phyloP scores from a whole-genome alignment of 1,140 invertebrate genomes.

The Trichonephila clavata region DNA sequence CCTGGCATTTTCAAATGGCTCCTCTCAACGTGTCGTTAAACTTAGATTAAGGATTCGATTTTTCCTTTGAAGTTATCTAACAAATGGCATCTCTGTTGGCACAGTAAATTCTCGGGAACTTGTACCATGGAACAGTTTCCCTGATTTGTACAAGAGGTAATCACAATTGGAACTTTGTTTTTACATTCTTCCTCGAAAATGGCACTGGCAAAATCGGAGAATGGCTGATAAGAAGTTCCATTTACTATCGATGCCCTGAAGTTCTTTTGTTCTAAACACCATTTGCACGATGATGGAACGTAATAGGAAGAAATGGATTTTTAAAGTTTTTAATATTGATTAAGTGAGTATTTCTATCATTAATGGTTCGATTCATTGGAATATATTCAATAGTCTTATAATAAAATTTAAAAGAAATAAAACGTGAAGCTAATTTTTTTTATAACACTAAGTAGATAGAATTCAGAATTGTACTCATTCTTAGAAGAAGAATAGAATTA shows the following conservation, averaged over 20 bases:
- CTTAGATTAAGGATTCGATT: conserved; percentile 68
- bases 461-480: no score
- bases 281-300: conserved; percentile 31
- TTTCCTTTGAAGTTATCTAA: conserved; percentile 34
- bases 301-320: conserved; percentile 13
- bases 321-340: background rate
- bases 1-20: conserved; percentile 37
- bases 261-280: conserved; percentile 35
- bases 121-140: conserved; percentile 13
- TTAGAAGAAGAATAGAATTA: no score
- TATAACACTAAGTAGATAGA: no score
- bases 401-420: no score
- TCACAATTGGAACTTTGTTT: conserved; percentile 40
- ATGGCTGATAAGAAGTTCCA: conserved; percentile 34
- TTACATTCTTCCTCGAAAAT: background rate
- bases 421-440: no score
- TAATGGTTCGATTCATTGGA: no score
- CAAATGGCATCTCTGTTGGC: conserved; percentile 2
- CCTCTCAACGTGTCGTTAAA: conserved; percentile 59
- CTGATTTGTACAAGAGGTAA: conserved; percentile 48
- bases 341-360: no score
- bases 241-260: background rate
- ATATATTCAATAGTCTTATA: no score
- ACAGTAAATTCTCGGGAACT: conserved; percentile 5
- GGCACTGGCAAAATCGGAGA: background rate